phyloP scores from a whole-genome alignment of 1,140 invertebrate species.

The Caligus rogercresseyi region DNA sequence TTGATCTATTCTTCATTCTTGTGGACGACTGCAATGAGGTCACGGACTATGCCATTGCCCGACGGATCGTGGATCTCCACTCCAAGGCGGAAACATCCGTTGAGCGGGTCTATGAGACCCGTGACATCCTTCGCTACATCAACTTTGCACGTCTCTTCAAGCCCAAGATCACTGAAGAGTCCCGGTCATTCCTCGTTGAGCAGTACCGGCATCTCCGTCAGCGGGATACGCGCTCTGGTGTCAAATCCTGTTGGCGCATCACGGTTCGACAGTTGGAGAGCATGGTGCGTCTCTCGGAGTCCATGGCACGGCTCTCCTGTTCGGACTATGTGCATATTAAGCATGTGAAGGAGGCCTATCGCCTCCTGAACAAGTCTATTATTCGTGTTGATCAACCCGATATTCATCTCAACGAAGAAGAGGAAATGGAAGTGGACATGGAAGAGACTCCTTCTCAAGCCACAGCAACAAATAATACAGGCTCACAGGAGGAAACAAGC shows the following conservation, averaged over 20 bases:
- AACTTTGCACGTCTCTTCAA: constrained; percentile 92
- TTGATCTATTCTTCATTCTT: constrained; percentile 96
- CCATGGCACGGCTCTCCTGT: constrained; percentile 87
- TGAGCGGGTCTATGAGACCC: constrained; percentile 57
- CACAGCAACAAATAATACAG: constrained; percentile 23
- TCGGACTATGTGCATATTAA: constrained; percentile 61
- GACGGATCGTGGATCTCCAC: constrained; percentile 81
- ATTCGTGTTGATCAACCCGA: constrained; percentile 94
- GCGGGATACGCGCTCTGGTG: constrained; percentile 49
- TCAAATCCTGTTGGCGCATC: constrained; percentile 68
- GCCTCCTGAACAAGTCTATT: constrained; percentile 93
- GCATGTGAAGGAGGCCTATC: constrained; percentile 84
- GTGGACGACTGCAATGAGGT: constrained; percentile 86
- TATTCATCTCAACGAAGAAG: constrained; percentile 71
- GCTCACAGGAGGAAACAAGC: no score
- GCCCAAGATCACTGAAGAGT: constrained; percentile 67
- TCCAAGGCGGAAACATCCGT: constrained; percentile 54
- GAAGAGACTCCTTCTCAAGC: constrained; percentile 12
- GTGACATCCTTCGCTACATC: constrained; percentile 82
- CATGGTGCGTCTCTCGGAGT: constrained; percentile 81
- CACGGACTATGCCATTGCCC: constrained; percentile 85
- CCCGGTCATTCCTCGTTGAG: constrained; percentile 62
- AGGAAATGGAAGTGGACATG: constrained; percentile 22
- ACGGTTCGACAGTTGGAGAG: constrained; percentile 98
- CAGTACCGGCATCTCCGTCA: constrained; percentile 73